These are phyloP conservation scores for Eristalis intricaria DNA, from an alignment of 2,888 invertebrate genomes.

Conservation along the genomic window DNA sequence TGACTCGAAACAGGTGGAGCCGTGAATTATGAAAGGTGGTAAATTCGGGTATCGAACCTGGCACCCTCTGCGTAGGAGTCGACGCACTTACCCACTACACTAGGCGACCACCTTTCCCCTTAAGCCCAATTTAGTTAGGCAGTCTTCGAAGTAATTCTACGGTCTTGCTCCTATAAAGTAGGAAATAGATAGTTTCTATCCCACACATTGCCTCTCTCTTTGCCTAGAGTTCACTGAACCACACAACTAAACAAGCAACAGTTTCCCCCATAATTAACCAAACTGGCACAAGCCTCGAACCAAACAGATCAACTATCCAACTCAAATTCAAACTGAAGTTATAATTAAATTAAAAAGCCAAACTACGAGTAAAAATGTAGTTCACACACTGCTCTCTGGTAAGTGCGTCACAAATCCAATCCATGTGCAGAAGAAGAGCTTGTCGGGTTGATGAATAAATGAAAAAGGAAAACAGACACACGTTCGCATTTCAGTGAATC, in stretches of 20 bases:
- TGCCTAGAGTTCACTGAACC: background rate
- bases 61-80: too few species aligned
- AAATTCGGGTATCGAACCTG: too few species aligned
- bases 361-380: slow-evolving; percentile 25
- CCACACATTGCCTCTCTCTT: background rate
- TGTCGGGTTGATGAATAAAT: background rate
- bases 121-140: too few species aligned
- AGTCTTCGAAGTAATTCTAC: too few species aligned
- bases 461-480: slow-evolving; percentile 31
- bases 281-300: background rate
- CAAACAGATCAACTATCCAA: background rate
- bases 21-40: too few species aligned
- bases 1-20: too few species aligned
- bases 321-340: background rate
- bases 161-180: too few species aligned
- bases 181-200: too few species aligned
- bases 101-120: too few species aligned
- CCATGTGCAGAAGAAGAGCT: slow-evolving; percentile 2
- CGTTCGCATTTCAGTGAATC: slow-evolving; percentile 34
- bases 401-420: slow-evolving; percentile 37
- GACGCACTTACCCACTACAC: too few species aligned
- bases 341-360: slow-evolving; percentile 8
- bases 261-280: background rate
- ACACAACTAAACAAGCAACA: background rate
- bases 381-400: slow-evolving; percentile 5